Percentiles rank a stretch among this genome's conserved stretches.
phyloP scores from a whole-genome alignment of 2,888 invertebrate species.

The Drosophila colorata region DNA sequence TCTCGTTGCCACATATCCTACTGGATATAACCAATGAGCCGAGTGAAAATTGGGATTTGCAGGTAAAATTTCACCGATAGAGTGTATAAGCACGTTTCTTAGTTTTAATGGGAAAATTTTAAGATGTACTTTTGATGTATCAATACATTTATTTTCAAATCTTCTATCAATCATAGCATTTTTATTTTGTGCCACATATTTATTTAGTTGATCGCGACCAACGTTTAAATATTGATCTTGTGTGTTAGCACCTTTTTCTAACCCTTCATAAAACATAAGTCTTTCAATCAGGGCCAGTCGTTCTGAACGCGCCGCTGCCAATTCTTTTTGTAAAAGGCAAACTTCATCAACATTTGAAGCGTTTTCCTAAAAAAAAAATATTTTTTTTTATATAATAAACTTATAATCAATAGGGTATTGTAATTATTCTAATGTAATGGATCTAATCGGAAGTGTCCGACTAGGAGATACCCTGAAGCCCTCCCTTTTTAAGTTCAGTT shows the following conservation, averaged over 20 bases:
- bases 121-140: constrained; percentile 66
- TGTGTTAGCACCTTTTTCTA: constrained; percentile 50
- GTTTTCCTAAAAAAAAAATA: constrained; percentile 89
- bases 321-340: constrained; percentile 92
- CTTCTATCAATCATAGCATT: constrained; percentile 15
- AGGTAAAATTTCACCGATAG: constrained; percentile 90
- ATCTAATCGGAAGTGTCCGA: no score
- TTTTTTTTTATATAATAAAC: no score
- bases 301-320: constrained; percentile 92
- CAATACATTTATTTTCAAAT: constrained; percentile 74
- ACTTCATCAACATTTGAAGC: constrained; percentile 95
- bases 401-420: no score
- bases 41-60: constrained; percentile 90
- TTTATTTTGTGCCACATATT: constrained; percentile 21
- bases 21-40: constrained; percentile 90
- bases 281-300: constrained; percentile 92
- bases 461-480: no score
- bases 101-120: constrained; percentile 91
- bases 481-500: no score
- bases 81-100: constrained; percentile 88
- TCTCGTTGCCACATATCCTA: constrained; percentile 91
- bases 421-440: no score
- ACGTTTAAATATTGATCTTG: constrained; percentile 25
- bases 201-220: constrained; percentile 27
- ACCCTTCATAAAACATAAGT: constrained; percentile 89